Conservation (phyloP, 2,888 invertebrate species). For the Stenodema calcarata region DNA sequence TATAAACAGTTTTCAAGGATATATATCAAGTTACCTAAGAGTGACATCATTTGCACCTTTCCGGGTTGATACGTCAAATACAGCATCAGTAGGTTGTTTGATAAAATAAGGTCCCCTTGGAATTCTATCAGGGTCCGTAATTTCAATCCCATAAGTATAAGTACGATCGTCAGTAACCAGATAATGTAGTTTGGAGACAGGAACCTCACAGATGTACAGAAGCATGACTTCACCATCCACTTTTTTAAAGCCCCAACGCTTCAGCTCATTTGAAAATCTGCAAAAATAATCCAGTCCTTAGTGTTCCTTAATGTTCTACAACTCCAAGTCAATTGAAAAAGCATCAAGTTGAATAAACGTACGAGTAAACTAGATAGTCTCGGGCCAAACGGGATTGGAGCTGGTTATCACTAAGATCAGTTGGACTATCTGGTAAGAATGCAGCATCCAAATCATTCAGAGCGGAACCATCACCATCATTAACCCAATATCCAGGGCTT, state of each 20-base stretch:
- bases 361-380: conserved; percentile 80
- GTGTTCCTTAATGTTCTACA: neutral
- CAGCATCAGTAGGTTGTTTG: conserved; percentile 80
- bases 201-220: conserved; percentile 88
- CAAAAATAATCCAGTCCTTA: conserved; percentile 36
- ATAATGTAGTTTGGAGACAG: conserved; percentile 74
- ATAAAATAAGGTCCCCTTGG: conserved; percentile 89
- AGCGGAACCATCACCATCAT: conserved; percentile 82
- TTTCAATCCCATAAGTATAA: conserved; percentile 84
- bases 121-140: conserved; percentile 79
- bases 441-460: conserved; percentile 81
- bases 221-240: conserved; percentile 78
- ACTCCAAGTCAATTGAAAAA: neutral
- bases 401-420: conserved; percentile 59
- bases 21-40: conserved; percentile 63
- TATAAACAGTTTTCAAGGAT: no score
- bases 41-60: conserved; percentile 74
- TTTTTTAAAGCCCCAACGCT: conserved; percentile 85
- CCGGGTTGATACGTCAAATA: conserved; percentile 80
- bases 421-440: conserved; percentile 71
- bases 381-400: conserved; percentile 60
- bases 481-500: conserved; percentile 78
- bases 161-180: conserved; percentile 76
- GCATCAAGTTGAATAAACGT: no score
- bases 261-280: conserved; percentile 68